A percentile compares a stretch with the other conserved stretches of the same genome.
phyloP scores from a whole-genome alignment of 2,113 vertebrate species.

The Trematomus loennbergii region DNA sequence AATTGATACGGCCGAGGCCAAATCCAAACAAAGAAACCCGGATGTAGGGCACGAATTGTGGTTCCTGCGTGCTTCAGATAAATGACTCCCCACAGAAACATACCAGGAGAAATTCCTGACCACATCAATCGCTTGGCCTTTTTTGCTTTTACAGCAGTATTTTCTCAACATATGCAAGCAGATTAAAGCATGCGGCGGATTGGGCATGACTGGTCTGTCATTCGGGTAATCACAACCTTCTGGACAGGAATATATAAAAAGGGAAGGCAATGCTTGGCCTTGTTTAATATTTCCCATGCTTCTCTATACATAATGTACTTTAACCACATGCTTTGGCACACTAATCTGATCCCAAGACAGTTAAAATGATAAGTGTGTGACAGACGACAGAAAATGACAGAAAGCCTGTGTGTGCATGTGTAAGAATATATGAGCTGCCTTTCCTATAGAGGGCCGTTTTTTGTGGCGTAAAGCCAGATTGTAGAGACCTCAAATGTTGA shows the following conservation, averaged over 20 bases:
- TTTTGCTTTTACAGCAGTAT: conserved; percentile 47
- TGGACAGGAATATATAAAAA: conserved; percentile 7
- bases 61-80: conserved; percentile 36
- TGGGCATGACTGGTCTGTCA: conserved; percentile 41
- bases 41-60: conserved; percentile 26
- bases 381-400: not conserved
- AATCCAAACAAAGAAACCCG: conserved; percentile 35
- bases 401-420: not conserved
- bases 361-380: not conserved
- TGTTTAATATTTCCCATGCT: conserved; percentile 14
- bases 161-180: not conserved
- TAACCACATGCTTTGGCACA: not conserved
- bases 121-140: conserved; percentile 11
- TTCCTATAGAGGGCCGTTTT: not conserved
- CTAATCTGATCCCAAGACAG: conserved; percentile 17
- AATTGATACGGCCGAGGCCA: conserved; percentile 18
- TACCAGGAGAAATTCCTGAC: conserved; percentile 12
- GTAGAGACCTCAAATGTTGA: not conserved
- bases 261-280: not conserved
- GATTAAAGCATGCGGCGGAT: conserved; percentile 27
- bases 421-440: not conserved
- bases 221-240: conserved; percentile 48
- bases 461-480: not conserved
- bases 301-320: conserved; percentile 1
- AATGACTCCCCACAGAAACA: conserved; percentile 27